Conservation (phyloP, 1,140 invertebrate genomes). For the Phthorimaea operculella region DNA sequence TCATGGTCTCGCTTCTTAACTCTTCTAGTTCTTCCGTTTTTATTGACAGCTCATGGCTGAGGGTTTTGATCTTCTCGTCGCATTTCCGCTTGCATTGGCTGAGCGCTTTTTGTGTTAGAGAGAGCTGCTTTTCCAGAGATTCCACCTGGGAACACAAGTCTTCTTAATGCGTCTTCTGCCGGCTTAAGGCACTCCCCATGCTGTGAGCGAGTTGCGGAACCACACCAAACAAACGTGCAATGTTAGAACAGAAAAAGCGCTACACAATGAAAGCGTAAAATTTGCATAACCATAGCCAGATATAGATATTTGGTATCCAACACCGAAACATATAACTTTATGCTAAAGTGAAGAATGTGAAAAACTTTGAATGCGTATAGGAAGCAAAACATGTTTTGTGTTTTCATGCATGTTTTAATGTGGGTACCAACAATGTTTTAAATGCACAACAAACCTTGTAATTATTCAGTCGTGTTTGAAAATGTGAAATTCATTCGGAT, state of each 20-base stretch:
- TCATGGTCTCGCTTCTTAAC: conserved; percentile 54
- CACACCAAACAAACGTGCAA: conserved; percentile 33
- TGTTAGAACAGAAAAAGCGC: conserved; percentile 13
- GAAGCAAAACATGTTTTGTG: no score
- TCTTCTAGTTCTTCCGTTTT: conserved; percentile 65
- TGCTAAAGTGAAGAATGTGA: no score
- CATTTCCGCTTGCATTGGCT: conserved; percentile 58
- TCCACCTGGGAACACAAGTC: conserved; percentile 64
- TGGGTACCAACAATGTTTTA: no score
- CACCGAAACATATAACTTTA: no score
- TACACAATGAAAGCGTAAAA: conserved; percentile 8
- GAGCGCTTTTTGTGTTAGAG: conserved; percentile 55
- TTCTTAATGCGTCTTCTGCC: conserved; percentile 44
- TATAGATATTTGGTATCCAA: no score
- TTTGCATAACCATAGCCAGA: neutral
- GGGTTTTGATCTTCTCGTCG: conserved; percentile 61
- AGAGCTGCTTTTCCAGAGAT: conserved; percentile 66
- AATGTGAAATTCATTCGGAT: no score
- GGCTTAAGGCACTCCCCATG: conserved; percentile 25
- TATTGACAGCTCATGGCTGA: conserved; percentile 59
- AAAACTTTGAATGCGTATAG: no score
- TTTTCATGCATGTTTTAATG: no score
- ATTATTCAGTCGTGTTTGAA: no score
- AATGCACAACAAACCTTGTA: no score
- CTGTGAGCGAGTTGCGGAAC: conserved; percentile 24